phyloP scores from a whole-genome alignment of 1,140 invertebrate genomes.

The Oryzaephilus surinamensis region DNA sequence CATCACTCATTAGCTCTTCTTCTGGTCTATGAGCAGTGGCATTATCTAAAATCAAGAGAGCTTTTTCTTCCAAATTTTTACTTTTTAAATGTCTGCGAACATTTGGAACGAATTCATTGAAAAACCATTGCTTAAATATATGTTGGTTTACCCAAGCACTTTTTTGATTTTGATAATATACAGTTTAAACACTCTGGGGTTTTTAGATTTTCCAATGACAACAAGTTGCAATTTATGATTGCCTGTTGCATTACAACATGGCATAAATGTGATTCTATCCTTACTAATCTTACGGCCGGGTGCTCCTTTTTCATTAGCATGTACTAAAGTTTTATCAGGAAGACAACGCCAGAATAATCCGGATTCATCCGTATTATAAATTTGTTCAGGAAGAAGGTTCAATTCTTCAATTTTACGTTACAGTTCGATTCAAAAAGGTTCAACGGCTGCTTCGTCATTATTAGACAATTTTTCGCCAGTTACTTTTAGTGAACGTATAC shows the following conservation, averaged over 20 bases:
- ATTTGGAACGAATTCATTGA: slow-evolving; percentile 23
- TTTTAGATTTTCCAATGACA: slow-evolving; percentile 22
- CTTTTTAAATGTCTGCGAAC: slow-evolving; percentile 19
- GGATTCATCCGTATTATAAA: slow-evolving; percentile 14
- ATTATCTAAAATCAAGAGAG: slow-evolving; percentile 29
- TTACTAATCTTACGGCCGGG: slow-evolving; percentile 14
- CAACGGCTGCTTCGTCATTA: slow-evolving; percentile 5
- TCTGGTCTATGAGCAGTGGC: slow-evolving; percentile 11
- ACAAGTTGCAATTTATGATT: slow-evolving; percentile 17
- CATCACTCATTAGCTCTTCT: slow-evolving; percentile 14
- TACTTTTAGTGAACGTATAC: slow-evolving; percentile 9
- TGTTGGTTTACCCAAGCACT: slow-evolving; percentile 23
- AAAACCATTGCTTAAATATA: slow-evolving; percentile 28
- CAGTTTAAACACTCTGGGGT: slow-evolving; percentile 21
- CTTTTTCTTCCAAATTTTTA: slow-evolving; percentile 17
- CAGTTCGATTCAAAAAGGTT: slow-evolving; percentile 5
- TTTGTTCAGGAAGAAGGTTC: slow-evolving; percentile 9
- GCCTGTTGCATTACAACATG: slow-evolving; percentile 9
- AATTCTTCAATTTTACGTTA: slow-evolving; percentile 4
- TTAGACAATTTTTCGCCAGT: slow-evolving; percentile 10
- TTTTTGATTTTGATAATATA: slow-evolving; percentile 20
- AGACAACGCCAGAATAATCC: slow-evolving; percentile 10
- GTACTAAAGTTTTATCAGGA: slow-evolving; percentile 12
- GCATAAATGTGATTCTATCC: not conserved
- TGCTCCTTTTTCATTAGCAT: slow-evolving; percentile 6